Conservation (phyloP, 2,113 vertebrate genomes). For the Cricetomys ansorgei region DNA sequence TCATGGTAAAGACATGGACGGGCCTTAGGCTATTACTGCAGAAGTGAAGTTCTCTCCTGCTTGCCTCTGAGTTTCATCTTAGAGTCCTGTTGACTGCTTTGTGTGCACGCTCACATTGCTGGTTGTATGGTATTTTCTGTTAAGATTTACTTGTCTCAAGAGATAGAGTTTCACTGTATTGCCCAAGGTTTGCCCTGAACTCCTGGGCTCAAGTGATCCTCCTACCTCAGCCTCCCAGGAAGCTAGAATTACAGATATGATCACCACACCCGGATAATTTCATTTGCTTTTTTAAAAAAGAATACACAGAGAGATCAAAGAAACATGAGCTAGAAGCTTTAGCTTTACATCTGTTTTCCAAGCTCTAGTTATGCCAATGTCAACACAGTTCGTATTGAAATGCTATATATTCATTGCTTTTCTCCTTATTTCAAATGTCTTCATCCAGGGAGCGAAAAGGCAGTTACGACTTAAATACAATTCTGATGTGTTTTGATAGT, state of each 20-base stretch:
- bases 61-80: not conserved
- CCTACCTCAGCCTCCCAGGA: too few relatives aligned
- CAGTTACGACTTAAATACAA: not conserved
- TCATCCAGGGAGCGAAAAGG: not conserved
- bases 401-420: not conserved
- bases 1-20: not conserved
- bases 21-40: fast-evolving
- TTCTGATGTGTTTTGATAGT: not conserved
- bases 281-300: not conserved
- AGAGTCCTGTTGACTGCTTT: not conserved
- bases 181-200: not conserved
- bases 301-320: not conserved
- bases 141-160: not conserved
- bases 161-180: not conserved
- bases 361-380: constrained; percentile 8
- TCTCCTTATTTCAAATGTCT: constrained; percentile 33
- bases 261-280: not conserved
- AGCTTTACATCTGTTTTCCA: not conserved
- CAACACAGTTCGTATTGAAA: not conserved
- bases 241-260: not conserved
- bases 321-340: not conserved
- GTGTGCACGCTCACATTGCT: not conserved
- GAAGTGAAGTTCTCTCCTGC: not conserved
- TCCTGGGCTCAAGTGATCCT: not conserved
- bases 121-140: not conserved